Percentiles rank a stretch among this genome's conserved stretches.
Evolutionary conservation across 1,140 invertebrate species (phyloP).

Genomic region (Bombus haemorrhoidalis): DNA sequence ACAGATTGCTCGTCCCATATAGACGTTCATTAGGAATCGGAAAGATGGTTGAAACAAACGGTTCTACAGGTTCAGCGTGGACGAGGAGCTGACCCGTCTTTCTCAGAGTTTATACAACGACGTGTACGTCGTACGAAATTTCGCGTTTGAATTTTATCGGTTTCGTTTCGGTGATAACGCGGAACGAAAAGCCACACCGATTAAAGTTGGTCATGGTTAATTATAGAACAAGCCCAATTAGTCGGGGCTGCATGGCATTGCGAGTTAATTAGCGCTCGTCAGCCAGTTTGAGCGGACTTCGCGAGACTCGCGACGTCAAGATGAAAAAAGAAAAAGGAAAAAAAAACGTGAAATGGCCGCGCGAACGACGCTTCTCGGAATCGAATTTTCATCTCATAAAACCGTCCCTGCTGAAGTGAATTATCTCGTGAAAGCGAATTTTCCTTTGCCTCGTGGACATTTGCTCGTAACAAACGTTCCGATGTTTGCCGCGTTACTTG

Average conservation of each 20-base stretch:
- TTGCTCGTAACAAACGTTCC: neutral
- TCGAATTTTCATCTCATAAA: slow-evolving; percentile 10
- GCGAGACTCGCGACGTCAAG: slow-evolving; percentile 3
- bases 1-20: neutral
- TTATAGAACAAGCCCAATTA: slow-evolving; percentile 53
- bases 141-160: neutral
- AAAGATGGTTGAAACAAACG: neutral
- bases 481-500: neutral
- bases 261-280: slow-evolving; percentile 49
- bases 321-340: neutral
- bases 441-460: neutral
- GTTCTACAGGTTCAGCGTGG: neutral
- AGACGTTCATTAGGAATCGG: slow-evolving; percentile 11
- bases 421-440: neutral
- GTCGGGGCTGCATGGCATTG: slow-evolving; percentile 27
- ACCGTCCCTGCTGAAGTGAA: neutral
- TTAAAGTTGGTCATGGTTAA: slow-evolving; percentile 49
- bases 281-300: slow-evolving; percentile 19
- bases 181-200: slow-evolving; percentile 17
- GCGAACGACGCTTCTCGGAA: neutral
- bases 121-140: neutral
- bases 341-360: neutral
- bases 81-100: no score
- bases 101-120: neutral
- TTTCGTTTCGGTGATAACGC: neutral